Evolutionary conservation across 2,113 vertebrate genomes (phyloP), one percentile per base, ranked within the genome.

Genomic region (Oreotrochilus melanogaster): DNA sequence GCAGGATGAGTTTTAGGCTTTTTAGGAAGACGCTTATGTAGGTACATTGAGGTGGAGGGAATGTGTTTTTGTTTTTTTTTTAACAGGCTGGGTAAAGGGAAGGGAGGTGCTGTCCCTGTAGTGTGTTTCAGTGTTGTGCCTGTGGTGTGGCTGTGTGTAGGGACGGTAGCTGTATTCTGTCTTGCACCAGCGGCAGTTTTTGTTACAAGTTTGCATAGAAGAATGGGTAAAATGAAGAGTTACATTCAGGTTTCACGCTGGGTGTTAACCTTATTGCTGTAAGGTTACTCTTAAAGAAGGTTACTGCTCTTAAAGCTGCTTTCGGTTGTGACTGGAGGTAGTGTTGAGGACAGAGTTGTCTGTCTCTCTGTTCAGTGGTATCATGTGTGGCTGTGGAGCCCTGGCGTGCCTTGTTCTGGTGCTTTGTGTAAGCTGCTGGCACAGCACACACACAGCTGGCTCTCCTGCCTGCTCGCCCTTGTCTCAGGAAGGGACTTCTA

Each of bases 51-150:
- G 45, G 10, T 11, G 39, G 39, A 39, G 11, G 39, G 39, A 11
- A 39, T 39, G 39, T 39, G 39, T 10, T 10, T 5, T 13, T 39
- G 39, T 10, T 10, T 5, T 13, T 39, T 39, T 39, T 39, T 39
- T 39, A 39, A 11, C 39, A 39, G 39, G 39, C 12, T 18, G 45
- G 72, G 19, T 39, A 47, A 79, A 65, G 11, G 11, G 10, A 45
- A 19, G 18, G 33, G 25, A 73, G 14, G 30, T 45, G 4, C 5
- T 15, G 6, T n/a, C 47, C 8, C 4, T 58, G 10, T 18, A 7
- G 17, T 5, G 7, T 60, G 0, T 48, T 53, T 67, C n/a, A 35
- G 14, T 0, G 1, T 27, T 37, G 7, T 19, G 8, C 28, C 3
- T 70, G 85, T 74, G 31, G 85, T 74, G 31, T 43, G 6, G 16